Base-by-base conservation (phyloP, 2,888 invertebrate genomes). In the Aromia moschata region DNA sequence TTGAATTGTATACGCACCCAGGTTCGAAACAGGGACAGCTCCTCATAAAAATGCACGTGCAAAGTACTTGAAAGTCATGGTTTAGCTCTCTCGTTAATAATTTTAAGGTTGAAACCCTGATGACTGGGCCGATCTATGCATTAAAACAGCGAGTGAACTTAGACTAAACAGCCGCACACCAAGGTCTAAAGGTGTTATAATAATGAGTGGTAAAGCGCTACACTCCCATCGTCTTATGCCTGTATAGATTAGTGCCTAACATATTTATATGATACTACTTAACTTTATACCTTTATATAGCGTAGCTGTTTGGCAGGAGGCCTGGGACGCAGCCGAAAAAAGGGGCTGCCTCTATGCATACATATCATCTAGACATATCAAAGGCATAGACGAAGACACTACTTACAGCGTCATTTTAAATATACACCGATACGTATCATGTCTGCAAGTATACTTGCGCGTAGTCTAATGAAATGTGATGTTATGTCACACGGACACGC, bases 201-300 rank as follows among this genome's bases (percentile, higher is more conserved):
- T 60, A 68, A 70, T 71, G 68, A 72, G 70, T 74, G 74, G 75
- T 74, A 74, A 74, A 69, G 70, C 71, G 69, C 69, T 72, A n/a
- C n/a, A n/a, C n/a, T 73, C 72, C 75, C 74, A 76, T 73, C 72
- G 71, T 72, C 63, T 77, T 73, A 61, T 73, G 71, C 72, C 73
- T 74, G 71, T 71, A 73, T 79, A 79, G 77, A 77, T 77, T 79
- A 79, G 78, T 79, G 78, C 78, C 77, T 78, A 64, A 66, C 58
- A 75, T 69, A 70, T 69, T 70, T 68, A 70, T 52, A 69, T 68
- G 73, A 70, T 69, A 73, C 69, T 73, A 71, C 69, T n/a, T n/a
- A 73, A 70, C 70, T 72, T 70, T 72, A 74, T 74, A 75, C 70
- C 70, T 71, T 69, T 68, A 33, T 9, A 67, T 66, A 68, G 60